phyloP scores from a whole-genome alignment of 1,140 invertebrate species.

The Drosophila trapezifrons region DNA sequence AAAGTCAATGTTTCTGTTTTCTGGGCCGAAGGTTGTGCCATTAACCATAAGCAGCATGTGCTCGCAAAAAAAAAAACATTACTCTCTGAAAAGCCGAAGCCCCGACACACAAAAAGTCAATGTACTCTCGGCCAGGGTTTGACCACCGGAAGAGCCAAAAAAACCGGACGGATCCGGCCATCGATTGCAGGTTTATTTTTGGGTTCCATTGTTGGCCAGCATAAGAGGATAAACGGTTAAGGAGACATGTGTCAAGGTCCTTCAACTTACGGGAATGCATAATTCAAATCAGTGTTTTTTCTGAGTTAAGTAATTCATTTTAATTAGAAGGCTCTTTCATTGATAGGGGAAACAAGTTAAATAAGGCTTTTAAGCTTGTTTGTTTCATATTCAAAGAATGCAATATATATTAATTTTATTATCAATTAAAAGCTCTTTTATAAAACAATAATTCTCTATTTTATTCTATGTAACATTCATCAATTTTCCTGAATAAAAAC shows the following conservation, averaged over 20 bases:
- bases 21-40: slow-evolving; percentile 64
- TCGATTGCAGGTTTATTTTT: slow-evolving; percentile 17
- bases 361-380: not conserved
- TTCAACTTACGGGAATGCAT: slow-evolving; percentile 15
- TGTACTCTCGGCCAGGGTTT: slow-evolving; percentile 45
- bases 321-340: not conserved
- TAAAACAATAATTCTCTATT: too few relatives aligned
- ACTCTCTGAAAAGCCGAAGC: slow-evolving; percentile 3
- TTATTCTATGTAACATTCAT: not conserved
- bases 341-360: not conserved
- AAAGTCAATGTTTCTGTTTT: slow-evolving; percentile 45
- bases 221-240: slow-evolving; percentile 13
- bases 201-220: slow-evolving; percentile 40
- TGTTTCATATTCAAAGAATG: too few relatives aligned
- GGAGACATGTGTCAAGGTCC: not conserved
- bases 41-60: slow-evolving; percentile 41
- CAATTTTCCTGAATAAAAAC: not conserved
- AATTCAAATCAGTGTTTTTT: not conserved
- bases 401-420: too few relatives aligned
- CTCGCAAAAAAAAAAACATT: slow-evolving; percentile 31
- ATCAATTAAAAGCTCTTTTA: too few relatives aligned
- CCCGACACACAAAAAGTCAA: slow-evolving; percentile 55
- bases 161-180: slow-evolving; percentile 17
- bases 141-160: slow-evolving; percentile 50
- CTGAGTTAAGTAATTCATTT: not conserved